Percentiles rank a stretch among this genome's conserved stretches.
These are phyloP conservation scores for Pyralis farinalis DNA, from an alignment of 2,888 invertebrate species.

Conservation along the genomic window DNA sequence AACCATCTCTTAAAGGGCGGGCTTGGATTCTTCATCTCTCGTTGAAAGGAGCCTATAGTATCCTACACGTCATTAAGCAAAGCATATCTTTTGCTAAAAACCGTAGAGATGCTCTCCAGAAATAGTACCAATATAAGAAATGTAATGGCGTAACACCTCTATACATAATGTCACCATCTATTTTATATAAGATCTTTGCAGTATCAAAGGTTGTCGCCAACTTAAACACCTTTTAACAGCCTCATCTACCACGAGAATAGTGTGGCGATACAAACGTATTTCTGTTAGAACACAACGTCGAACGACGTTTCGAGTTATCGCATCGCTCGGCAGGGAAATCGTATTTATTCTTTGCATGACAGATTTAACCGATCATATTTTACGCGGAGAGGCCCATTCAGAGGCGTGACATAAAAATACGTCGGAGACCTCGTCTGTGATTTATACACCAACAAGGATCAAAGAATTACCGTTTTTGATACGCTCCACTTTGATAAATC, in stretches of 20 bases:
- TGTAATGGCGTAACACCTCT: no score
- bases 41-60: no score
- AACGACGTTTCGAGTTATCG: conserved; percentile 37
- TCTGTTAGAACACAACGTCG: conserved; percentile 1
- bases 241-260: not conserved
- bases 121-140: no score
- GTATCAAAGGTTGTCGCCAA: no score
- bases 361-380: conserved; percentile 52
- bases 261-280: conserved; percentile 2
- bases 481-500: conserved; percentile 34
- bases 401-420: conserved; percentile 47
- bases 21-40: no score
- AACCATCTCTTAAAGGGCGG: no score
- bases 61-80: no score
- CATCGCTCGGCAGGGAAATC: conserved; percentile 36
- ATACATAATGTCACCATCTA: no score
- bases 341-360: conserved; percentile 41
- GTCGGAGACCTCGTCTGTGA: conserved; percentile 36
- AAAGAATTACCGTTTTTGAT: conserved; percentile 36
- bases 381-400: conserved; percentile 36
- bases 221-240: not conserved
- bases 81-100: no score
- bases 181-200: no score
- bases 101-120: no score
- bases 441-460: conserved; percentile 45